Conservation (phyloP, 2,888 invertebrate genomes). For the Minunthozetes semirufus region DNA sequence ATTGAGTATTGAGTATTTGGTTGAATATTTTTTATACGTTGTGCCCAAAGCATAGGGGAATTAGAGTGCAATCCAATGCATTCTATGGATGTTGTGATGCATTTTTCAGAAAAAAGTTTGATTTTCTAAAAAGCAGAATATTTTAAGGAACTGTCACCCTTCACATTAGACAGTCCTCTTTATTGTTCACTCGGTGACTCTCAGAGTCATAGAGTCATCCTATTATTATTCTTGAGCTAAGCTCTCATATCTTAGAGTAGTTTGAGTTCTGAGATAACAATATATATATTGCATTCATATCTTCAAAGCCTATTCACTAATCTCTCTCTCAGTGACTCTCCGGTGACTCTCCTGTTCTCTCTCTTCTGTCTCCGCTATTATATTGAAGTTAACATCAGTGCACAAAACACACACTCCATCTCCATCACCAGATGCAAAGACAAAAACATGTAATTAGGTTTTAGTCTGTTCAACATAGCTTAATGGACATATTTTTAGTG, state of each 20-base stretch:
- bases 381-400: background rate
- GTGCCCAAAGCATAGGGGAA: slow-evolving; percentile 20
- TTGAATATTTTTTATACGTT: slow-evolving; percentile 3
- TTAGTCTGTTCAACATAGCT: background rate
- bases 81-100: background rate
- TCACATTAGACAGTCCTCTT: background rate
- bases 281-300: slow-evolving; percentile 21
- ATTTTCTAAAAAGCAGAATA: slow-evolving; percentile 19
- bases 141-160: slow-evolving; percentile 19
- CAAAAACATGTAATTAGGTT: slow-evolving; percentile 24
- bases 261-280: slow-evolving; percentile 13
- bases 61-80: slow-evolving; percentile 11
- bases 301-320: slow-evolving; percentile 18
- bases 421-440: slow-evolving; percentile 8
- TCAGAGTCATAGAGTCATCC: slow-evolving; percentile 9
- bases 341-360: too few species aligned
- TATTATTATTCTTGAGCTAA: slow-evolving; percentile 19
- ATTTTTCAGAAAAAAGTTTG: slow-evolving; percentile 12
- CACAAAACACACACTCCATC: background rate
- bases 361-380: background rate
- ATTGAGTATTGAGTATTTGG: too few species aligned
- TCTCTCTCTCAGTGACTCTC: background rate
- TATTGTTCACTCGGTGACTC: background rate
- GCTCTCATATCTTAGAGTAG: slow-evolving; percentile 15
- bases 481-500: background rate